These are phyloP conservation scores for Solenodon paradoxus DNA, from an alignment of 2,113 vertebrate genomes.

Conservation along the genomic window DNA sequence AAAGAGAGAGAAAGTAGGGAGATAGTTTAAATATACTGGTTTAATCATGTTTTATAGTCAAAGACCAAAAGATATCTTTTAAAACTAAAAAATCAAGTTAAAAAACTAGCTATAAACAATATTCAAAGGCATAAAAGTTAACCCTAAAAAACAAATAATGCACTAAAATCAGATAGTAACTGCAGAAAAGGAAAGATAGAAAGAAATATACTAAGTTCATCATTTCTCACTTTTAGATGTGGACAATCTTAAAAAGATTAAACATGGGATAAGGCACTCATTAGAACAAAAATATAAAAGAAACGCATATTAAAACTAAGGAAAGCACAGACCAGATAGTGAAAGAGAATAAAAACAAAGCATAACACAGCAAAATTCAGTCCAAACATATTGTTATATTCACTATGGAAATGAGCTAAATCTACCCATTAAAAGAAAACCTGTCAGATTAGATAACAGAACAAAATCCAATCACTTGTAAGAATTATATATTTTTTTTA, in stretches of 20 bases:
- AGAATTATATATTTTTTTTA: background rate
- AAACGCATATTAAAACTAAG: background rate
- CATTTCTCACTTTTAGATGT: background rate
- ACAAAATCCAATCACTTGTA: background rate
- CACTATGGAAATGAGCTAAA: background rate
- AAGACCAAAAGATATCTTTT: background rate
- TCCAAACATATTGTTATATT: background rate
- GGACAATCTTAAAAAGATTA: background rate
- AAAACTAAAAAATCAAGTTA: background rate
- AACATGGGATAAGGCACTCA: background rate
- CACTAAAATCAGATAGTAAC: background rate
- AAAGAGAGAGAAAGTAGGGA: background rate
- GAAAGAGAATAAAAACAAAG: background rate
- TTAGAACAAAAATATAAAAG: background rate
- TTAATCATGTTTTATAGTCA: background rate
- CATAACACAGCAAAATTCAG: background rate
- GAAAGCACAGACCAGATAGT: background rate
- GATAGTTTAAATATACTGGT: background rate
- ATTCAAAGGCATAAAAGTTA: background rate
- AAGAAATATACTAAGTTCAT: background rate
- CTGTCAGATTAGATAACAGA: background rate
- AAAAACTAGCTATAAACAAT: background rate
- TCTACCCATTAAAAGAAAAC: background rate
- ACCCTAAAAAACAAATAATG: background rate
- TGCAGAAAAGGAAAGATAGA: background rate